phyloP scores from a whole-genome alignment of 2,888 invertebrate species.

The Papilio elwesi region DNA sequence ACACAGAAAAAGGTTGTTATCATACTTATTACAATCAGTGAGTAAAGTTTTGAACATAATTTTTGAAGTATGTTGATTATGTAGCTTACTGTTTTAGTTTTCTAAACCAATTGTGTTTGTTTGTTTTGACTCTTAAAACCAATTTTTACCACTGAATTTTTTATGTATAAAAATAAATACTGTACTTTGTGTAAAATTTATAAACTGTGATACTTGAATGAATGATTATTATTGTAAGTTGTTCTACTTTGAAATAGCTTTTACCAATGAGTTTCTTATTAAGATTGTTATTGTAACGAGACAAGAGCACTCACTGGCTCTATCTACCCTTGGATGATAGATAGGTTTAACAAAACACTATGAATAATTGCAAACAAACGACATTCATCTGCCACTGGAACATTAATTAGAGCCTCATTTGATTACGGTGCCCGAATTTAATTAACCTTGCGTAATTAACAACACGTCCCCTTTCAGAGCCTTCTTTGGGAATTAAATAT shows the following conservation, averaged over 20 bases:
- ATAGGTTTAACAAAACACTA: not conserved
- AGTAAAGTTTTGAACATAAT: conserved; percentile 29
- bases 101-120: too few relatives aligned
- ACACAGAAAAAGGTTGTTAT: conserved; percentile 74
- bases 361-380: conserved; percentile 1
- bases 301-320: not conserved
- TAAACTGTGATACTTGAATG: too few relatives aligned
- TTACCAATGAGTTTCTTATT: too few relatives aligned
- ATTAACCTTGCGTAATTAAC: conserved; percentile 46
- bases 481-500: not conserved
- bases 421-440: conserved; percentile 40
- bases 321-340: not conserved
- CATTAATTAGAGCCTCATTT: conserved; percentile 19
- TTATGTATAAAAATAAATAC: too few relatives aligned
- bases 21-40: conserved; percentile 80
- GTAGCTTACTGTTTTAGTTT: too few relatives aligned
- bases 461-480: conserved; percentile 35
- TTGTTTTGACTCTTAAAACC: too few relatives aligned
- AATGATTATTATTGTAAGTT: too few relatives aligned
- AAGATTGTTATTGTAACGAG: too few relatives aligned
- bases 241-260: too few relatives aligned
- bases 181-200: too few relatives aligned
- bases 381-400: conserved; percentile 1
- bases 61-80: too few relatives aligned
- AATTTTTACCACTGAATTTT: too few relatives aligned